phyloP scores from a whole-genome alignment of 2,888 invertebrate species.

The Alviniconcha strummeri region DNA sequence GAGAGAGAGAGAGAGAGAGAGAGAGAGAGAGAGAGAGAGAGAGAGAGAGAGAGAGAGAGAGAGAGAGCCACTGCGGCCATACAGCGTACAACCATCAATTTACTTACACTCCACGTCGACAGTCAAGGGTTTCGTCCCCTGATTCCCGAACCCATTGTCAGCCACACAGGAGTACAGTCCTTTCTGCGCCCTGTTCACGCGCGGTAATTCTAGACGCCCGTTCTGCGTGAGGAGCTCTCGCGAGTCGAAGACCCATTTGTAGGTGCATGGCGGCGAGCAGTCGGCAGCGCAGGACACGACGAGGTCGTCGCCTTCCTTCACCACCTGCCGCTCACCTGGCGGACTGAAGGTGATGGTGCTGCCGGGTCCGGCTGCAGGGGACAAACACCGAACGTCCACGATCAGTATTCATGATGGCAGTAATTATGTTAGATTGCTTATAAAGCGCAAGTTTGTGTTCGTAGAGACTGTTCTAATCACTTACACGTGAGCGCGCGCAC shows the following conservation, averaged over 20 bases:
- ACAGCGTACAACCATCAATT: too few relatives aligned
- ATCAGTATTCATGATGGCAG: background rate
- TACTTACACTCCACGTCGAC: slow-evolving; percentile 36
- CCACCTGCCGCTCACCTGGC: slow-evolving; percentile 28
- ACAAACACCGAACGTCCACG: background rate
- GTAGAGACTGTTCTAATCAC: background rate
- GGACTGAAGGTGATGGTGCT: slow-evolving; percentile 35
- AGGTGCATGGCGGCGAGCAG: slow-evolving; percentile 34
- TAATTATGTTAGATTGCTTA: background rate
- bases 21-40: too few relatives aligned
- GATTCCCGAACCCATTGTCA: slow-evolving; percentile 35
- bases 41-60: too few relatives aligned
- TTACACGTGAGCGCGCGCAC: background rate
- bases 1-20: too few relatives aligned
- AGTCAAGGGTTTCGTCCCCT: slow-evolving; percentile 27
- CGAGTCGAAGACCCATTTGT: slow-evolving; percentile 23
- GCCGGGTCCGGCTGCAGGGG: slow-evolving; percentile 28
- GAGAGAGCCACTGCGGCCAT: too few relatives aligned
- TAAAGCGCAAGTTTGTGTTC: background rate
- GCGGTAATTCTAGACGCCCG: slow-evolving; percentile 22
- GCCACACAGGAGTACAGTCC: slow-evolving; percentile 39
- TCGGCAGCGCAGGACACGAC: slow-evolving; percentile 34
- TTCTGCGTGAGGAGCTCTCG: slow-evolving; percentile 6
- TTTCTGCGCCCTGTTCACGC: background rate
- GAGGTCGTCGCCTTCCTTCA: slow-evolving; percentile 32